Conservation (phyloP, 2,888 invertebrate genomes). For the Salpingus planirostris region DNA sequence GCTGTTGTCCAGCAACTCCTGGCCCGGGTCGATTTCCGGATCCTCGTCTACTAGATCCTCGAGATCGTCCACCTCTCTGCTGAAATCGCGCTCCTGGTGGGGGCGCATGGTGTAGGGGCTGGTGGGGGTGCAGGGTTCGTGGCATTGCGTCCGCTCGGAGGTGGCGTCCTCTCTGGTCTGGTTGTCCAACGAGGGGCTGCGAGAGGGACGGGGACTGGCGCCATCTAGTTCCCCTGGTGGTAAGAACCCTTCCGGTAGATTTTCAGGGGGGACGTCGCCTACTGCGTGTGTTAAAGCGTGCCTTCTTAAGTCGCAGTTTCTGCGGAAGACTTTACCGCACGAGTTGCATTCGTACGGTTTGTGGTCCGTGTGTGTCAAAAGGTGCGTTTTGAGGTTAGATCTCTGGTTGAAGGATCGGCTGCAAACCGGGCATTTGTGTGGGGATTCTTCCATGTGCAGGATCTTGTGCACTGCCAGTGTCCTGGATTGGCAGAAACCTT, state of each 20-base stretch:
- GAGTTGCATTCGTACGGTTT: conserved; percentile 74
- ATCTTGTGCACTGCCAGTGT: conserved; percentile 96
- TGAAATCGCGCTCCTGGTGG: conserved; percentile 43
- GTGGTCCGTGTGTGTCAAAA: conserved; percentile 85
- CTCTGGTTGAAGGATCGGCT: conserved; percentile 87
- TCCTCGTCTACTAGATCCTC: conserved; percentile 34
- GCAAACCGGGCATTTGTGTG: conserved; percentile 89
- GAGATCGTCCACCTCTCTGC: conserved; percentile 28
- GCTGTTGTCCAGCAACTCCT: conserved; percentile 42
- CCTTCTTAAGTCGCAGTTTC: conserved; percentile 83
- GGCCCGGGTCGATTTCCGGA: conserved; percentile 39
- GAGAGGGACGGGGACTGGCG: conserved; percentile 33
- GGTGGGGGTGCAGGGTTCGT: conserved; percentile 40
- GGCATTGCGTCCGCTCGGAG: conserved; percentile 61
- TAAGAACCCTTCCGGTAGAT: conserved; percentile 30
- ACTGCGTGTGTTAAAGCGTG: conserved; percentile 87
- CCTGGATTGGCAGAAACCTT: conserved; percentile 94
- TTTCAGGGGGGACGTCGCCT: conserved; percentile 73
- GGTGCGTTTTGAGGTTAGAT: conserved; percentile 85
- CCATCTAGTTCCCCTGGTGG: conserved; percentile 38
- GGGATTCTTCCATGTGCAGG: conserved; percentile 89
- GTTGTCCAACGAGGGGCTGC: conserved; percentile 33
- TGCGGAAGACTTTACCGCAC: conserved; percentile 82
- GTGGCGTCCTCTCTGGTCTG: conserved; percentile 36
- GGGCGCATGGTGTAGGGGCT: conserved; percentile 68